Base-by-base conservation (phyloP, 2,888 invertebrate species). In the Crocallis elinguaria region DNA sequence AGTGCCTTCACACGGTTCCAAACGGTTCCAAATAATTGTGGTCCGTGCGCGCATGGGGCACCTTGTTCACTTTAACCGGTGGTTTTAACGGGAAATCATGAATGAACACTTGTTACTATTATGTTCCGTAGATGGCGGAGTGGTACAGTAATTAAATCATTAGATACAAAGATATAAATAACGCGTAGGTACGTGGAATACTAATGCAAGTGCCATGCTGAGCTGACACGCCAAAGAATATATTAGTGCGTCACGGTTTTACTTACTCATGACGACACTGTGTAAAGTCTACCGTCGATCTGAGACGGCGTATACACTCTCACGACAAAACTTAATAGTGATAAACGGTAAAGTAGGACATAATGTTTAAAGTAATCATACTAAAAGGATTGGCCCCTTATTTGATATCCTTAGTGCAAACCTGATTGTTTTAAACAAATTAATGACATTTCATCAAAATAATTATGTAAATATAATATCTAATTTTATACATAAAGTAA, bases 101-200 rank as follows among this genome's bases (percentile, higher is more conserved):
- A 59, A 62, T 62, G 62, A 59, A 55, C 29, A 48, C 49, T 51
- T 32, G 38, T 39, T 42, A 56, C 38, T 49, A 45, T 51, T 51
- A 39, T 39, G 42, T 38, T 14, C 54, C 51, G 48, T 58, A 58
- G 43, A 51, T 49, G 45, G 50, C 29, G 52, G 60, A 58, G 59
- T 66, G 69, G 65, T 70, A 60, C 57, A 64, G 64, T 65, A 70
- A 67, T 71, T 72, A 72, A 71, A 67, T 66, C 50, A 64, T 69
- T 62, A 46, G 45, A 42, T 45, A 46, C 41, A 11, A 35, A 64
- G 62, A 62, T 62, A 58, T 60, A 60, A 67, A 64, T 62, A 65
- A 58, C 58, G 32, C 44, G 41, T 60, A 60, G 50, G 48, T 45
- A 57, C 51, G 55, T 49, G 49, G 66, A 60, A 70, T 70, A 69